Conservation (phyloP, 2,888 invertebrate species). For the Scaptodrosophila latifasciaeformis region DNA sequence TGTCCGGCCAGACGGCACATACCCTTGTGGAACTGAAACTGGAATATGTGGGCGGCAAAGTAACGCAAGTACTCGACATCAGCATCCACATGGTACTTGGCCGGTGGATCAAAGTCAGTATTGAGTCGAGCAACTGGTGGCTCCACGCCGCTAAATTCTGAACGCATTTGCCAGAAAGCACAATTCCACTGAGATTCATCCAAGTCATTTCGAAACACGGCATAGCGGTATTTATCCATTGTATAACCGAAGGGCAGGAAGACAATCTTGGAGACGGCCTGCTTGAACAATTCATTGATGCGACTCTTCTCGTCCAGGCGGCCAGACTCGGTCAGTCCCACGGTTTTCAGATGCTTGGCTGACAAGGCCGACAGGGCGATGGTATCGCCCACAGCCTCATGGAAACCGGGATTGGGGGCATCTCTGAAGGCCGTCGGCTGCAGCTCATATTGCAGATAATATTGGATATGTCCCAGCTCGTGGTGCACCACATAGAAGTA, state of each 20-base stretch:
- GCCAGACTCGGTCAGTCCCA: constrained; percentile 79
- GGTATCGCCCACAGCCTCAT: constrained; percentile 85
- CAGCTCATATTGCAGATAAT: constrained; percentile 80
- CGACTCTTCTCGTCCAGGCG: constrained; percentile 80
- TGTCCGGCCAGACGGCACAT: constrained; percentile 85
- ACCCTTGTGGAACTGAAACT: constrained; percentile 86
- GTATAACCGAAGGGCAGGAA: constrained; percentile 83
- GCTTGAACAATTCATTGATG: constrained; percentile 80
- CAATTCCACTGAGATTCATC: constrained; percentile 79
- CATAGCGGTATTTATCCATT: constrained; percentile 83
- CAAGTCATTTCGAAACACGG: constrained; percentile 80
- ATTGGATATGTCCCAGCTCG: constrained; percentile 83
- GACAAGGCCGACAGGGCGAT: constrained; percentile 82
- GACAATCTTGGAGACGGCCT: constrained; percentile 79
- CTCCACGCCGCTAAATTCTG: constrained; percentile 80
- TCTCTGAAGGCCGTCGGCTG: constrained; percentile 78
- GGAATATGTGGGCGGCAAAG: constrained; percentile 86
- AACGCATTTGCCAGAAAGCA: constrained; percentile 81
- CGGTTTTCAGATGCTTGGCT: constrained; percentile 82
- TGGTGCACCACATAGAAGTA: constrained; percentile 80
- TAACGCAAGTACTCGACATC: constrained; percentile 82
- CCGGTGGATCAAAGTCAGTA: constrained; percentile 84
- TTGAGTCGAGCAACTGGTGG: constrained; percentile 80
- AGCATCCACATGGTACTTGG: constrained; percentile 84
- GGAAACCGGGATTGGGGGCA: constrained; percentile 79